Conservation (phyloP, 1,140 invertebrate genomes). For the Drosophila pandora region DNA sequence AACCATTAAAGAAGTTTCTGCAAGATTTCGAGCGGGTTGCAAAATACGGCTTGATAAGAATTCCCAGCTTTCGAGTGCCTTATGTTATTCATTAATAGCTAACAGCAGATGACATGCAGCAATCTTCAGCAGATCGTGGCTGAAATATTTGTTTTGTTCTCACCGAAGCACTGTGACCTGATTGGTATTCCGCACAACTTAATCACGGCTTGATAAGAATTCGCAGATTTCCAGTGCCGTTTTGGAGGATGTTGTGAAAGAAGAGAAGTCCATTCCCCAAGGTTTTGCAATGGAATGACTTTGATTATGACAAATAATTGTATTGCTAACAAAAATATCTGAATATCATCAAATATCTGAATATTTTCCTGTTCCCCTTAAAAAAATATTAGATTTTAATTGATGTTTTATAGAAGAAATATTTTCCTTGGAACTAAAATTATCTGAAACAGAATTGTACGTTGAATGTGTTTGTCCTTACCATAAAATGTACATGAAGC, state of each 20-base stretch:
- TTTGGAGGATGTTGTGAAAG: conserved; percentile 9
- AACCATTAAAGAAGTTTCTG: too few species aligned
- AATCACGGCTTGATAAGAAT: too few species aligned
- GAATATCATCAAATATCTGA: not conserved
- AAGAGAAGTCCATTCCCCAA: not conserved
- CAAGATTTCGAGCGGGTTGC: too few species aligned
- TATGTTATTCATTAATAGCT: not conserved
- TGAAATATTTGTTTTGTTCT: not conserved
- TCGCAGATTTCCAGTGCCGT: not conserved
- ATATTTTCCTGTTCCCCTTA: not conserved
- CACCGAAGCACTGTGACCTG: too few species aligned
- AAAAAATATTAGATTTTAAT: not conserved
- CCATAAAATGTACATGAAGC: conserved; percentile 28
- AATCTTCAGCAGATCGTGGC: conserved; percentile 38
- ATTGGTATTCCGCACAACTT: too few species aligned
- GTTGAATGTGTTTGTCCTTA: not conserved
- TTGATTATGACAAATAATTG: too few species aligned
- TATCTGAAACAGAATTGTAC: too few species aligned
- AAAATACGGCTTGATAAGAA: conserved; percentile 20
- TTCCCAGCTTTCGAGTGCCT: not conserved
- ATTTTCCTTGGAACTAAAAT: too few species aligned
- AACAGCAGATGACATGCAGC: conserved; percentile 36
- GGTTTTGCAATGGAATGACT: too few species aligned
- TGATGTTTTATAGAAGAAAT: not conserved
- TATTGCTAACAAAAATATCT: too few species aligned